Evolutionary conservation across 2,888 invertebrate genomes (phyloP).

Genomic region (Notocelia uddmanniana): DNA sequence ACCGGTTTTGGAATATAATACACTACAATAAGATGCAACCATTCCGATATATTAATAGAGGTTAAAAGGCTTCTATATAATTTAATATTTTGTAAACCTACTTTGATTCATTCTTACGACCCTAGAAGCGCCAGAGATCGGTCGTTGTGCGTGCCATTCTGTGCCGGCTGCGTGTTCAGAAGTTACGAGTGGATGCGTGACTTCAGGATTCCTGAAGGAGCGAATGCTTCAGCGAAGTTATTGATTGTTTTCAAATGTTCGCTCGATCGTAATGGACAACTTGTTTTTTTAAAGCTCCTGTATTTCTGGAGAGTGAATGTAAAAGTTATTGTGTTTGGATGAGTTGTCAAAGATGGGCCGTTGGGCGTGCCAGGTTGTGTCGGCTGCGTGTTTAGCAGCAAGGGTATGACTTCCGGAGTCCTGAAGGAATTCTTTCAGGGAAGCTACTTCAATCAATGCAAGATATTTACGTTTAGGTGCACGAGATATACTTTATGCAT

Average conservation of each 20-base stretch:
- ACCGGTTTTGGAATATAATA: too few relatives aligned
- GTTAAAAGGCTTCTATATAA: too few relatives aligned
- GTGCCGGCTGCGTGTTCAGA: conserved; percentile 51
- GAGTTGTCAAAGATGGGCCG: neutral
- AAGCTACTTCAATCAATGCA: neutral
- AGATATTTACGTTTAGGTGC: too few relatives aligned
- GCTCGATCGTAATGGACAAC: neutral
- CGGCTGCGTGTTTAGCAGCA: neutral
- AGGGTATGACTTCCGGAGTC: conserved; percentile 1
- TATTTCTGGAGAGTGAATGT: neutral
- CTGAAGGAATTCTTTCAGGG: conserved; percentile 1
- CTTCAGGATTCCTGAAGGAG: conserved; percentile 47
- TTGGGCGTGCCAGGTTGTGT: neutral
- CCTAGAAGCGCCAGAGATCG: conserved; percentile 37
- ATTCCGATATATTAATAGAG: too few relatives aligned
- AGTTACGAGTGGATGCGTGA: conserved; percentile 45
- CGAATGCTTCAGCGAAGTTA: conserved; percentile 21
- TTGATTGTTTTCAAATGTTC: conserved; percentile 8
- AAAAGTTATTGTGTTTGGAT: neutral
- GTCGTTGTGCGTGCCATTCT: conserved; percentile 51
- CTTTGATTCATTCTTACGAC: conserved; percentile 10
- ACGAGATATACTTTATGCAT: too few relatives aligned
- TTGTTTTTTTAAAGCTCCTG: neutral
- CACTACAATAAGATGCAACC: too few relatives aligned
- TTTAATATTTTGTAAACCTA: neutral